Evolutionary conservation across 2,888 invertebrate genomes (phyloP).

Genomic region (Drosophila peninsularis): DNA sequence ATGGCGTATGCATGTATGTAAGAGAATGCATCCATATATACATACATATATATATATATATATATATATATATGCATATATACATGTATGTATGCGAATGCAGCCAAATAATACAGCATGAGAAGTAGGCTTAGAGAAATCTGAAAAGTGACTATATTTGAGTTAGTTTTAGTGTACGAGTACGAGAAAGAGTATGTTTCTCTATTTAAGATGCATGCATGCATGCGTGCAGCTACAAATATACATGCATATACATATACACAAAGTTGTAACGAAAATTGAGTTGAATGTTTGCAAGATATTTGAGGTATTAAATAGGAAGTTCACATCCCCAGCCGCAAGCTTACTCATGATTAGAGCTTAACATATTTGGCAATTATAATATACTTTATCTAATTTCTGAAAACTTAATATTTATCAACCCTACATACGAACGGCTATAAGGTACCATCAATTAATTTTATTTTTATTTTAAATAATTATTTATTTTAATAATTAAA

Average conservation of each 20-base stretch:
- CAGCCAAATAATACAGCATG: conserved; percentile 6
- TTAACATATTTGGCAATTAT: too few relatives aligned
- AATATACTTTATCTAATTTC: too few relatives aligned
- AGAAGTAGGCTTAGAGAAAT: conserved; percentile 17
- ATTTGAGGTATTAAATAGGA: not conserved
- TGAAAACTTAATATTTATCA: too few relatives aligned
- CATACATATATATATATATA: not conserved
- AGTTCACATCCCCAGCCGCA: not conserved
- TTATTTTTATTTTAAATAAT: too few relatives aligned
- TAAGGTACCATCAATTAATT: too few relatives aligned
- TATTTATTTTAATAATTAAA: too few relatives aligned
- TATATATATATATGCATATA: not conserved
- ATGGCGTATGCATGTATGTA: conserved; percentile 4
- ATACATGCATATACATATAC: not conserved
- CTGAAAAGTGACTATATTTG: conserved; percentile 2
- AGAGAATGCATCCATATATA: not conserved
- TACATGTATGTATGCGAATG: too few relatives aligned
- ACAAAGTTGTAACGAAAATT: not conserved
- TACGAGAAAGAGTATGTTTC: not conserved
- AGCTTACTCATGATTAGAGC: not conserved
- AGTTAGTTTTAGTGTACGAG: not conserved
- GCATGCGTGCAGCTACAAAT: not conserved
- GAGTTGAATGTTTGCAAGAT: not conserved
- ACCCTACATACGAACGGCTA: too few relatives aligned
- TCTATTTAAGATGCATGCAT: conserved; percentile 17